Conservation (phyloP, 2,797 vertebrate species). For the Eulemur rubriventer region DNA sequence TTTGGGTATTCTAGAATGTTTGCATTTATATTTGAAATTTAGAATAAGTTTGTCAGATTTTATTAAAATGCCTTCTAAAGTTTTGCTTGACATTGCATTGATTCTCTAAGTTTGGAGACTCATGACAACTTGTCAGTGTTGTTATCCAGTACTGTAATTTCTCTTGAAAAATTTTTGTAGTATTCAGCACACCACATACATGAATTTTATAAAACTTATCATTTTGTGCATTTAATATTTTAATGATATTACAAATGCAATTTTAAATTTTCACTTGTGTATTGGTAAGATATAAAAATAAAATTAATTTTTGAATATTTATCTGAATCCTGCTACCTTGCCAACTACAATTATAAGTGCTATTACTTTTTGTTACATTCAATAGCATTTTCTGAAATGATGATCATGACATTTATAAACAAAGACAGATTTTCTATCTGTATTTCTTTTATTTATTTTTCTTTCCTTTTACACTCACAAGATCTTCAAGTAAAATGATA, state of each 20-base stretch:
- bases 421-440: neutral
- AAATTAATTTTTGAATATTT: neutral
- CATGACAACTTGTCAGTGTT: neutral
- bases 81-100: neutral
- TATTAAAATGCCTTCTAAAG: neutral
- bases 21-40: neutral
- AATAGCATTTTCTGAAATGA: neutral
- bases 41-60: neutral
- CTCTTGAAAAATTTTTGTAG: neutral
- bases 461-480: neutral
- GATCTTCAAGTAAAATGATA: neutral
- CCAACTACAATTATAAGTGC: neutral
- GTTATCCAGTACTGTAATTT: neutral
- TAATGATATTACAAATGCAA: neutral
- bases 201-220: neutral
- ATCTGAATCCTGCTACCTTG: neutral
- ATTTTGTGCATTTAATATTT: neutral
- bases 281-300: neutral
- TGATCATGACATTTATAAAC: neutral
- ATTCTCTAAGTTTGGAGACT: neutral
- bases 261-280: neutral
- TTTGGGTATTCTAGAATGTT: neutral
- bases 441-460: neutral
- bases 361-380: neutral
- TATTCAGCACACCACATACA: neutral